Conservation (phyloP, 2,113 vertebrate genomes). For the Tetraodon nigroviridis region DNA sequence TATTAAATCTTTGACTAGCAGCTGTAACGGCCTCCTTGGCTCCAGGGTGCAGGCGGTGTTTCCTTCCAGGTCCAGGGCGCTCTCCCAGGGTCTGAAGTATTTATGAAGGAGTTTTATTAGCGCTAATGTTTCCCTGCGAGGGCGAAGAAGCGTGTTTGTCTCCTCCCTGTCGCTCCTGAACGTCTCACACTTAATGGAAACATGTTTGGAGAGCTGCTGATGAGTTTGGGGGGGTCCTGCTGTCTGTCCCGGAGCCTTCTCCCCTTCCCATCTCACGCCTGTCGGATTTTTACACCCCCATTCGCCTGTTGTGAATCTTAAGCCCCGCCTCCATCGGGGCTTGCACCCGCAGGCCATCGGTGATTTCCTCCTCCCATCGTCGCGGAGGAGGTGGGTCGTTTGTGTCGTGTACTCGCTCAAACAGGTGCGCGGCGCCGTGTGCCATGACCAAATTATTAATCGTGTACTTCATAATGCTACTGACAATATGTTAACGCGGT, state of each 20-base stretch:
- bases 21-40: slow-evolving; percentile 93
- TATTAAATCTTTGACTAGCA: slow-evolving; percentile 98
- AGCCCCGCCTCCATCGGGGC: too few relatives aligned
- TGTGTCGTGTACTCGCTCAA: slow-evolving; percentile 51
- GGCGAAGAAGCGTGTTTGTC: slow-evolving; percentile 15
- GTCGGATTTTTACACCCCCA: not conserved
- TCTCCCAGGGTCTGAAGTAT: slow-evolving; percentile 78
- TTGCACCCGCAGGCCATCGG: too few relatives aligned
- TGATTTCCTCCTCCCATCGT: too few relatives aligned
- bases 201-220: slow-evolving; percentile 35
- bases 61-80: slow-evolving; percentile 81
- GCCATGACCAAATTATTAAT: slow-evolving; percentile 97
- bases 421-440: slow-evolving; percentile 81
- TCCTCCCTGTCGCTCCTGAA: slow-evolving; percentile 1
- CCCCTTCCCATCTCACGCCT: too few relatives aligned
- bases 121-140: slow-evolving; percentile 70
- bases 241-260: slow-evolving; percentile 24
- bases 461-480: slow-evolving; percentile 98
- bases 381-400: too few relatives aligned
- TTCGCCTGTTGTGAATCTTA: not conserved
- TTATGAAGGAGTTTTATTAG: slow-evolving; percentile 76
- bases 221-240: slow-evolving; percentile 7
- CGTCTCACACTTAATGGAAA: slow-evolving; percentile 60
- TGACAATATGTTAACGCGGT: slow-evolving; percentile 99
- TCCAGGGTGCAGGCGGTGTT: slow-evolving; percentile 84